These are phyloP conservation scores for Achlya flavicornis DNA, from an alignment of 2,888 invertebrate species.

Conservation along the genomic window DNA sequence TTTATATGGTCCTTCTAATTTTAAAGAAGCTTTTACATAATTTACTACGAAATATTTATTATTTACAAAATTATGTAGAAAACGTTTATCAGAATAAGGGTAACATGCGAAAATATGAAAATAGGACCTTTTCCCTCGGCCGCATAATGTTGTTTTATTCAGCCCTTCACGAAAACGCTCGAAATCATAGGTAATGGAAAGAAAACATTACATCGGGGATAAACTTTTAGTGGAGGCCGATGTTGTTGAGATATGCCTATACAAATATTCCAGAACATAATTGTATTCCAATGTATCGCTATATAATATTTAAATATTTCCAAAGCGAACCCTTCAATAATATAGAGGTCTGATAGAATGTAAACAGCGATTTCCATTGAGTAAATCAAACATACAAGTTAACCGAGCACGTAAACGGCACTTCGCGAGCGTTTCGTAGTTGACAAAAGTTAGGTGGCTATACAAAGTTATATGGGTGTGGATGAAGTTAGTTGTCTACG, in stretches of 20 bases:
- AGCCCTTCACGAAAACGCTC: conserved; percentile 48
- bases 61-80: neutral
- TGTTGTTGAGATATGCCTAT: conserved; percentile 27
- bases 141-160: conserved; percentile 55
- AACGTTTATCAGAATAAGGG: neutral
- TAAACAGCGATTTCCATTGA: conserved; percentile 7
- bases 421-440: conserved; percentile 9
- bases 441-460: conserved; percentile 13
- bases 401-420: neutral
- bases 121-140: conserved; percentile 36
- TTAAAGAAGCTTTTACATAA: no score
- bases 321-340: neutral
- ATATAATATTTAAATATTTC: neutral
- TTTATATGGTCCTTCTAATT: no score
- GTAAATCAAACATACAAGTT: conserved; percentile 11
- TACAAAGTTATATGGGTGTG: conserved; percentile 44
- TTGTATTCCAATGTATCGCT: neutral
- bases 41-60: no score
- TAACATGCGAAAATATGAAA: conserved; percentile 34
- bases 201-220: conserved; percentile 55
- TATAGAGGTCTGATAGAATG: neutral
- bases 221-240: conserved; percentile 46
- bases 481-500: conserved; percentile 65
- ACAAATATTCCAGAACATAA: neutral
- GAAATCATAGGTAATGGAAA: conserved; percentile 67